Base-by-base conservation (phyloP, 2,797 vertebrate species). In the Hemibagrus guttatus region DNA sequence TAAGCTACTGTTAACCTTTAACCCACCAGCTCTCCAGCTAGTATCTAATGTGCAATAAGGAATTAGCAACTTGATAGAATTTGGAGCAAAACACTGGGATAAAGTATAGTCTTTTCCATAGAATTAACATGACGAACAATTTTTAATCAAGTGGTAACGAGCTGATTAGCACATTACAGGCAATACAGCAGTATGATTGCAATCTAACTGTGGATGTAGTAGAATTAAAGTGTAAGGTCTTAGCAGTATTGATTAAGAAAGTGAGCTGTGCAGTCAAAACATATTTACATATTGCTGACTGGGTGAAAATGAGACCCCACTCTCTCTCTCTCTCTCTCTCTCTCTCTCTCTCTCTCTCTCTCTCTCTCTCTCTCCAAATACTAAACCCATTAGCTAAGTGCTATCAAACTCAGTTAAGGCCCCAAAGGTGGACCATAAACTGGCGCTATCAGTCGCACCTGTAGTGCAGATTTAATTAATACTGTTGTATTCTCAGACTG, bases 401-500 rank as follows among this genome's bases (percentile, higher is more conserved):
- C 12, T 61, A 54, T 66, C 35, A 83, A 69, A 58, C 61, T 58
- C 11, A 17, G 2, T 19, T 28, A 84, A 81, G 64, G 16, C n/a
- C 54, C 64, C 54, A 72, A 52, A 61, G 14, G 31, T 0, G 6
- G 19, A 39, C 11, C 3, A 35, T 39, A 79, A 31, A 21, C 23
- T n/a, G 14, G 9, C 16, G 58, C 58, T 19, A 28, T 61, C 92
- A 93, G 85, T 46, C 61, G 46, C 88, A 88, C 87, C 89, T 86
- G 59, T 86, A 89, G 88, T 56, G 90, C 91, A 90, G 80, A 88
- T 95, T 95, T 95, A 93, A 95, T 95, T 95, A 95, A 94, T 93
- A 93, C 91, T 93, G 93, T 49, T 35, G 35, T 31, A 6, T 92
- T 88, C 91, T 92, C 90, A 93, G 93, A 93, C 91, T 93, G 91